Percentiles rank a stretch among this genome's conserved stretches.
Evolutionary conservation across 2,797 vertebrate genomes (phyloP).

Genomic region (Apodemus agrarius): DNA sequence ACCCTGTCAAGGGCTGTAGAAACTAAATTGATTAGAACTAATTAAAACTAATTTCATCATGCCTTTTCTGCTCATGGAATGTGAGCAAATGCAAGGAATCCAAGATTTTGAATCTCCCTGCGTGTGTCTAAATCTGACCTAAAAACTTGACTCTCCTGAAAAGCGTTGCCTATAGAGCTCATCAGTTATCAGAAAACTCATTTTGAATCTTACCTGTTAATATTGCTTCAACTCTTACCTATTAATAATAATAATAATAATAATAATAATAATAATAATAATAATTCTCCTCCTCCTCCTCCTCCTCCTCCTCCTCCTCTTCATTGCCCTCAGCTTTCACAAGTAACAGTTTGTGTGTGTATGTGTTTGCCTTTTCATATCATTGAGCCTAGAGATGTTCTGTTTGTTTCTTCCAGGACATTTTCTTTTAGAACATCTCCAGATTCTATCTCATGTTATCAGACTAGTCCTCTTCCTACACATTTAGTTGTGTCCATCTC

Average conservation of each 20-base stretch:
- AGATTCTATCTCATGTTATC: constrained; percentile 11
- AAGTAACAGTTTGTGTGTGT: neutral
- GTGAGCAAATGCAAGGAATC: constrained; percentile 19
- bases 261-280: no score
- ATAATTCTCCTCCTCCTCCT: no score
- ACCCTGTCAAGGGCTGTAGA: neutral
- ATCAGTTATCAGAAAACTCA: neutral
- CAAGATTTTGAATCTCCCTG: neutral
- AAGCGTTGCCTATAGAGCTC: constrained; percentile 20
- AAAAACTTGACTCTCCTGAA: constrained; percentile 11
- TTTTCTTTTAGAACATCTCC: constrained; percentile 28
- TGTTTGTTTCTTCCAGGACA: constrained; percentile 3
- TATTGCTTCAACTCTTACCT: neutral
- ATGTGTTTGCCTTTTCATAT: neutral
- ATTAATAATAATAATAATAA: no score
- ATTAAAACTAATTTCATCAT: neutral
- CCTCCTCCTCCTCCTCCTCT: neutral
- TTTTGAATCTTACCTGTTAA: constrained; percentile 23
- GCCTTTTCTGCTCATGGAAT: neutral
- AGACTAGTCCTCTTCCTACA: neutral
- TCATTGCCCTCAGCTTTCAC: neutral
- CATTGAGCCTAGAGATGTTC: neutral
- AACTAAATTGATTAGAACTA: constrained; percentile 20
- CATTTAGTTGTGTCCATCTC: neutral
- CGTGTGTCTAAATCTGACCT: constrained; percentile 12